Evolutionary conservation across 2,888 invertebrate species (phyloP).

Genomic region (Pterostichus niger): DNA sequence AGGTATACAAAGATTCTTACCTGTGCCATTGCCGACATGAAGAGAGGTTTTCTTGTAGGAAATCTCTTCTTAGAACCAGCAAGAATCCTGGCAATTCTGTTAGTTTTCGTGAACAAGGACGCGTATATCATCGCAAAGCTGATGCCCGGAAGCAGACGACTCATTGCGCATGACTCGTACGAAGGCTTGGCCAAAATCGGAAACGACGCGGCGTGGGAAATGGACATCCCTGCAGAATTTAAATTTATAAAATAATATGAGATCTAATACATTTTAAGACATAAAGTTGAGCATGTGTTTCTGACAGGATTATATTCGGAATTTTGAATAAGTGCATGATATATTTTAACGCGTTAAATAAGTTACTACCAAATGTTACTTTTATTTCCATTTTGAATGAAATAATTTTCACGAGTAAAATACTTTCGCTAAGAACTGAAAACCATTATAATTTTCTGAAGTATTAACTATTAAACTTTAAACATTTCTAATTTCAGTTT

Average conservation of each 20-base stretch:
- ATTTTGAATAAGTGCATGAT: neutral
- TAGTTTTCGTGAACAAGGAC: conserved; percentile 87
- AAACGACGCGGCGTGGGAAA: conserved; percentile 82
- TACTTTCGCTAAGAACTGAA: no score
- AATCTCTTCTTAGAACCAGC: conserved; percentile 86
- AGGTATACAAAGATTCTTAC: conserved; percentile 32
- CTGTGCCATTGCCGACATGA: conserved; percentile 82
- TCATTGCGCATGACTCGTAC: conserved; percentile 79
- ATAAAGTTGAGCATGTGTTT: conserved; percentile 3
- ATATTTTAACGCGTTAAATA: neutral
- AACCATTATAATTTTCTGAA: no score
- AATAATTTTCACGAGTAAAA: no score
- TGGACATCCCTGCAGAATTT: conserved; percentile 73
- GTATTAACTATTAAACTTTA: no score
- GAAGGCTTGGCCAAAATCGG: conserved; percentile 83
- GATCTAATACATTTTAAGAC: conserved; percentile 4
- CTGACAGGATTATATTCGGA: conserved; percentile 1
- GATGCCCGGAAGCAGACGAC: conserved; percentile 78
- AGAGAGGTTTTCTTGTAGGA: conserved; percentile 83
- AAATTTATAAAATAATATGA: conserved; percentile 32
- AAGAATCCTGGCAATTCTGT: conserved; percentile 87
- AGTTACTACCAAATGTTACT: no score
- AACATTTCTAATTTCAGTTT: no score
- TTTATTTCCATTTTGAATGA: no score
- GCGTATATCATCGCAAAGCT: conserved; percentile 88